These are phyloP conservation scores for Agelas oroides DNA, from an alignment of 37 sponge, comb jelly and placozoan genomes.

Conservation along the genomic window DNA sequence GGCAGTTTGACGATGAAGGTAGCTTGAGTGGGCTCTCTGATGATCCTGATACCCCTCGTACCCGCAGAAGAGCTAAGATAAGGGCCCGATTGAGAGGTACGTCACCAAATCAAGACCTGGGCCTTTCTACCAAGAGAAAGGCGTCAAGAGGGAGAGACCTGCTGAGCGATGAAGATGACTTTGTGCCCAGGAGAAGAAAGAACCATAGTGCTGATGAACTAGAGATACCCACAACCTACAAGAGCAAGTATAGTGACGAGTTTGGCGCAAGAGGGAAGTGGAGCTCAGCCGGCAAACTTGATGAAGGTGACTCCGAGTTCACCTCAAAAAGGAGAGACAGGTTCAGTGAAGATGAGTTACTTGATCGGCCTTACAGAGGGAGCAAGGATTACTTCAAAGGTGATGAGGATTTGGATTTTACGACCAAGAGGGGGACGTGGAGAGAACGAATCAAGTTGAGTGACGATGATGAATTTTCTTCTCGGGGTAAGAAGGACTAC, in stretches of 20 bases:
- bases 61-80: too few relatives aligned
- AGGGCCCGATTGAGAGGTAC: background rate
- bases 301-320: too few relatives aligned
- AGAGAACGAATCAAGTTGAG: background rate
- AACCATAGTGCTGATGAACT: too few relatives aligned
- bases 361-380: background rate
- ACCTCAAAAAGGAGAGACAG: background rate
- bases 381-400: too few relatives aligned
- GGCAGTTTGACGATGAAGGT: background rate
- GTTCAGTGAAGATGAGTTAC: background rate
- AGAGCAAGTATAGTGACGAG: too few relatives aligned
- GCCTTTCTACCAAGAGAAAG: background rate
- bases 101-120: background rate
- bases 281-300: too few relatives aligned
- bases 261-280: too few relatives aligned
- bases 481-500: conserved; percentile 1
- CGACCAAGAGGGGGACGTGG: too few relatives aligned
- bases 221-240: background rate
- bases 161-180: background rate
- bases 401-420: too few relatives aligned
- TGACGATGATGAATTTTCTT: background rate
- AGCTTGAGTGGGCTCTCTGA: background rate
- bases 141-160: background rate
- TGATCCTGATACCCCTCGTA: background rate
- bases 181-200: background rate